These are phyloP conservation scores for Lophotis ruficrista DNA, from an alignment of 2,113 vertebrate genomes.

Conservation along the genomic window DNA sequence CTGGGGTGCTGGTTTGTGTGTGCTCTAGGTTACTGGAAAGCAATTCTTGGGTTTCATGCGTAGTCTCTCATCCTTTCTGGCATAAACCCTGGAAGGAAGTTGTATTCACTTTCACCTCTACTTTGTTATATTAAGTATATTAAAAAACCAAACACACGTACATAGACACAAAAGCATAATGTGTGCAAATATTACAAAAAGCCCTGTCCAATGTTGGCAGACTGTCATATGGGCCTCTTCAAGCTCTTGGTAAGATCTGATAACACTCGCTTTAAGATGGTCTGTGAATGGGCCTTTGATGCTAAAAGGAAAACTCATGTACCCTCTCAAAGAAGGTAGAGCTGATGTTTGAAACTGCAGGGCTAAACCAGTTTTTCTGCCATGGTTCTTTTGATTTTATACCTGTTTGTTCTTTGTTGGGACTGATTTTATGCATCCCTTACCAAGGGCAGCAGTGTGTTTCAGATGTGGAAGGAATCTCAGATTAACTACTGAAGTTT, in stretches of 20 bases:
- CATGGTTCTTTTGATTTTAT: not conserved
- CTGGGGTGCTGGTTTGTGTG: not conserved
- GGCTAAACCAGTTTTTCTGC: not conserved
- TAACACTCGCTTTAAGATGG: not conserved
- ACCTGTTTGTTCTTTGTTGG: not conserved
- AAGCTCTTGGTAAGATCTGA: not conserved
- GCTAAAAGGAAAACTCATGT: not conserved
- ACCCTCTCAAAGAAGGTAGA: not conserved
- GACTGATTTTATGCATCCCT: not conserved
- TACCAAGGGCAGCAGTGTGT: not conserved
- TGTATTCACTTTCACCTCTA: not conserved
- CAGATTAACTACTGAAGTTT: not conserved
- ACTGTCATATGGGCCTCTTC: not conserved
- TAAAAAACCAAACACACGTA: not conserved
- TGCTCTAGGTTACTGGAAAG: not conserved
- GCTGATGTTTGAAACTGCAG: not conserved
- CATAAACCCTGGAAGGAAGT: not conserved
- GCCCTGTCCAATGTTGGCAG: not conserved
- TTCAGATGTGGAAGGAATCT: not conserved
- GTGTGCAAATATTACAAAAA: not conserved
- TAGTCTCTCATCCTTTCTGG: not conserved
- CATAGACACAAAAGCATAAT: not conserved
- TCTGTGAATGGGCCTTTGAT: not conserved
- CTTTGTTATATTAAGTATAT: not conserved
- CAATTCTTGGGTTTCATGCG: not conserved